Evolutionary conservation across 2,888 invertebrate species (phyloP), one percentile per base, ranked within the genome.

Genomic region (Tiliacea aurago): DNA sequence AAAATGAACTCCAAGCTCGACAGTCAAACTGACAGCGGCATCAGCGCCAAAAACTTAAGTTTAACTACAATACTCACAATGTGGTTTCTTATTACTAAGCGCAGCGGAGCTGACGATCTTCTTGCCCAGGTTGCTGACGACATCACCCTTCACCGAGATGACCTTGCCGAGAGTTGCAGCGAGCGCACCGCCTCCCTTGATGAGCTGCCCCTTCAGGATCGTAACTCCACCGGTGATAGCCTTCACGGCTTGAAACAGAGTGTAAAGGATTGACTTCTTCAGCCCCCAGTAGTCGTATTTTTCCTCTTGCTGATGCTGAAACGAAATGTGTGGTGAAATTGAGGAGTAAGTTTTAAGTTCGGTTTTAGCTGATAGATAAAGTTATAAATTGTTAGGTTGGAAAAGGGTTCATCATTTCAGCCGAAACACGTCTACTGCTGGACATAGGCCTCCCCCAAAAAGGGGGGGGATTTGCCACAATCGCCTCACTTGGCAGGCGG

Each of bases 201-300:
- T 98, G 45, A 99, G 95, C 92, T 98, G 98, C 0, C 98, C 98
- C 89, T 98, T 98, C n/a, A 98, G 96, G 43, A 98, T 98, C 5
- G 98, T 97, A 15, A 98, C 98, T 64, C 98, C 98, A 15, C 98
- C 98, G 13, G 98, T 98, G 80, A 99, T 98, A 20, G 98, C 98
- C 90, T 98, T 98, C 1, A 98, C 98, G 0, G 98, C 98, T 97
- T 98, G 98, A 90, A 98, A 97, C 15, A 99, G 96, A 6, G 98
- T 98, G 92, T 97, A 97, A 23, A 98, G 94, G 77, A 98, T 98
- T 0, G 98, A 98, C 90, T 98, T 98, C 94, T 98, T 98, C 88
- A 98, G 95, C 33, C 97, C 97, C 97, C 97, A 98, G 83, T 97
- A 97, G 93, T 97, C 97, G 85, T 97, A 97, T 83, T 96, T 96